phyloP scores from a whole-genome alignment of 2,113 vertebrate genomes.

The Thermophis baileyi region DNA sequence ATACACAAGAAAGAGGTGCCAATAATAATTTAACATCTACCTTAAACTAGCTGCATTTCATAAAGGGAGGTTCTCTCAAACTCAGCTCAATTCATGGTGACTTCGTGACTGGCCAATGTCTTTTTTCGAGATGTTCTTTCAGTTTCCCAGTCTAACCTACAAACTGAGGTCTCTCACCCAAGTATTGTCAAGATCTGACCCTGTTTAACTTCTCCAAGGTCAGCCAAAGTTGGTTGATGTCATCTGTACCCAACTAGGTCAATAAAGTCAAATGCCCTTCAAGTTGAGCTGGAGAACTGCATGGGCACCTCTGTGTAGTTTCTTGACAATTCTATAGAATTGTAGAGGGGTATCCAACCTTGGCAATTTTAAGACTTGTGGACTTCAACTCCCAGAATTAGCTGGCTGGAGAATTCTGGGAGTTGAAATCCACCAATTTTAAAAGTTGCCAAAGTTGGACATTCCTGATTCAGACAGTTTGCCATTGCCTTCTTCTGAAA shows the following conservation, averaged over 20 bases:
- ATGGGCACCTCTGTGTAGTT: neutral
- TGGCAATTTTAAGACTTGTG: too few species aligned
- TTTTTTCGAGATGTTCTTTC: neutral
- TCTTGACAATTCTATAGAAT: neutral
- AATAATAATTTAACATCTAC: neutral
- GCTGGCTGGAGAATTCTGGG: too few species aligned
- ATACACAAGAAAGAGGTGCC: neutral
- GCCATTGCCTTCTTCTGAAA: too few species aligned
- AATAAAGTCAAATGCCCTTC: neutral
- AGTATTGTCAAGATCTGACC: neutral
- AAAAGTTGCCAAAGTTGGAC: too few species aligned
- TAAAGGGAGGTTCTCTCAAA: neutral
- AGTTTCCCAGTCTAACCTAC: neutral
- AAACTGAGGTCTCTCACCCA: neutral
- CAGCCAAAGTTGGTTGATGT: neutral
- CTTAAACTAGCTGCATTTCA: neutral
- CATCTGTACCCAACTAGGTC: neutral
- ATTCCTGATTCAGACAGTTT: too few species aligned
- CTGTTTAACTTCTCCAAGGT: neutral
- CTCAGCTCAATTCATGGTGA: neutral
- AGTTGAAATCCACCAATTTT: too few species aligned
- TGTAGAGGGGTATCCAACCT: too few species aligned
- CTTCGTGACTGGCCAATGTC: neutral
- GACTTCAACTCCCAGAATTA: too few species aligned
- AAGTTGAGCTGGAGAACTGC: neutral